Evolutionary conservation across 2,113 vertebrate species (phyloP).

Genomic region (Nothobranchius furzeri): DNA sequence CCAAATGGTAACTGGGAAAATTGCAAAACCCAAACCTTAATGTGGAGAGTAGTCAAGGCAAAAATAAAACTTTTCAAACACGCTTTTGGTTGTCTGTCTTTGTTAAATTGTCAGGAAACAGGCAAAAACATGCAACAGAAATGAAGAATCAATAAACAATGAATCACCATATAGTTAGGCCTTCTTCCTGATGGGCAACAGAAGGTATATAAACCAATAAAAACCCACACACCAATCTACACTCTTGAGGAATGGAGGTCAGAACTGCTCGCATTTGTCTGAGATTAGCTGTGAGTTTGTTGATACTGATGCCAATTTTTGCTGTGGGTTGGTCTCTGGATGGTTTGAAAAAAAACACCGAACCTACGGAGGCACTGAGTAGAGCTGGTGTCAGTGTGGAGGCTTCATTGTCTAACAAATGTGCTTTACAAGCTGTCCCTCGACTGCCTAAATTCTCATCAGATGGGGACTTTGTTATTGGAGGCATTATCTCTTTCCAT

Average conservation of each 20-base stretch:
- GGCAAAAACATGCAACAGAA: no score
- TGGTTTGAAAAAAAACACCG: slow-evolving; percentile 6
- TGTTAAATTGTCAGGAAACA: no score
- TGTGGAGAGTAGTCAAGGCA: no score
- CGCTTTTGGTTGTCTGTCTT: no score
- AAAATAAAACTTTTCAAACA: no score
- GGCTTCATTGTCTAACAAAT: slow-evolving; percentile 32
- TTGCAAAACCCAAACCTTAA: no score
- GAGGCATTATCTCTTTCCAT: not conserved
- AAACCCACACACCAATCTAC: not conserved
- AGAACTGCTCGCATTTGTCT: not conserved
- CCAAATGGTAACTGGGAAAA: no score
- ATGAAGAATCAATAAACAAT: no score
- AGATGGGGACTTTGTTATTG: slow-evolving; percentile 66
- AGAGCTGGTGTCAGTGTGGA: not conserved
- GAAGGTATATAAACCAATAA: not conserved
- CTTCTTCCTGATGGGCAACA: no score
- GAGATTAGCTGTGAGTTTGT: slow-evolving; percentile 11
- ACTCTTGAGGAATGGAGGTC: not conserved
- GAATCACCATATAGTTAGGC: no score
- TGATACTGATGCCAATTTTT: slow-evolving; percentile 13
- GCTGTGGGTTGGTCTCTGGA: not conserved
- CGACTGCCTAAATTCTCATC: slow-evolving; percentile 52
- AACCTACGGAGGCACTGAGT: not conserved
- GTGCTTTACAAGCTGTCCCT: slow-evolving; percentile 48